Evolutionary conservation across 2,888 invertebrate species (phyloP).

Genomic region (Polylopha cassiicola): DNA sequence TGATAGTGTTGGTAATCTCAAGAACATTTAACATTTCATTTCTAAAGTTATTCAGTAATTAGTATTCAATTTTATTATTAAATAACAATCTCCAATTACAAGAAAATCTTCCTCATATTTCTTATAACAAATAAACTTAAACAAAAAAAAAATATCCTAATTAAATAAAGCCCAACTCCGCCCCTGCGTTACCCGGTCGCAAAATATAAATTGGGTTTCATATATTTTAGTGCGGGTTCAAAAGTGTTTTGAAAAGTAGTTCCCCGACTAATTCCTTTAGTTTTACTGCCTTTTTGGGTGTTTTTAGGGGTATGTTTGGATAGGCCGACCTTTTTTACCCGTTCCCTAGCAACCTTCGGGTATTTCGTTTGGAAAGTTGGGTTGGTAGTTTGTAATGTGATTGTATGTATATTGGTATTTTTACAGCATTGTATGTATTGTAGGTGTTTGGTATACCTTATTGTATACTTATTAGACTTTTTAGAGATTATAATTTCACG

Average conservation of each 20-base stretch:
- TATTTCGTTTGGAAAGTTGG: conserved; percentile 56
- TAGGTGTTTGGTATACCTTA: conserved; percentile 3
- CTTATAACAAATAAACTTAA: background rate
- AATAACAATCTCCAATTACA: too few relatives aligned
- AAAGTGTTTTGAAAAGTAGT: conserved; percentile 77
- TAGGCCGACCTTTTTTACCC: conserved; percentile 75
- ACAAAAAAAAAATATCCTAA: conserved; percentile 3
- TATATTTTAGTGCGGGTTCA: conserved; percentile 65
- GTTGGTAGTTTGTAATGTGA: conserved; percentile 39
- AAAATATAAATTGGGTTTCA: conserved; percentile 76
- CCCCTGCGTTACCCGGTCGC: conserved; percentile 42
- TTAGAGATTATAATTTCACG: too few relatives aligned
- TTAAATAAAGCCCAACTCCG: conserved; percentile 29
- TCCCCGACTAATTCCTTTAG: conserved; percentile 72
- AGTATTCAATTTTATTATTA: too few relatives aligned
- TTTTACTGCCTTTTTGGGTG: conserved; percentile 77
- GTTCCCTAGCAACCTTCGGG: conserved; percentile 43
- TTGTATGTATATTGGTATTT: conserved; percentile 16
- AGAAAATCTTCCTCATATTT: conserved; percentile 4
- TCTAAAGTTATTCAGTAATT: too few relatives aligned
- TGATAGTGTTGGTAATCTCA: too few relatives aligned
- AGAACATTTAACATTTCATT: too few relatives aligned
- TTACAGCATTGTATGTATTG: too few relatives aligned
- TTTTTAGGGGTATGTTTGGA: conserved; percentile 73
- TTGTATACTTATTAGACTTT: conserved; percentile 1